phyloP scores from a whole-genome alignment of 35 echinoderm and acorn worm species.

The Heliocidaris tuberculata region DNA sequence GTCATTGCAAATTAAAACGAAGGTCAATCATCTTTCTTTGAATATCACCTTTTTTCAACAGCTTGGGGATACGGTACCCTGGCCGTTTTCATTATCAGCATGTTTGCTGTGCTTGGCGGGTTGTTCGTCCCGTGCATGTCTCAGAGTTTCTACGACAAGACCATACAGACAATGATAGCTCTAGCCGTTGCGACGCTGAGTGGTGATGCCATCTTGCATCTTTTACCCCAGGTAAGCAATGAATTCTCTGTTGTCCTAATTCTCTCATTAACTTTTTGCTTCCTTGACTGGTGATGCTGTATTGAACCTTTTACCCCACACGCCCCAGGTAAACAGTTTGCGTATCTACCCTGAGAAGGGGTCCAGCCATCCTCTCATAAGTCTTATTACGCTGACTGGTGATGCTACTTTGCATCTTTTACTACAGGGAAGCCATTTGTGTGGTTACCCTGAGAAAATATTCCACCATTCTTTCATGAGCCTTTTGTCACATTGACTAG shows the following conservation, averaged over 20 bases:
- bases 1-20: too few relatives aligned
- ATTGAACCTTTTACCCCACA: background rate
- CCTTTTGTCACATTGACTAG: background rate
- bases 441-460: background rate
- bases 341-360: too few relatives aligned
- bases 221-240: constrained; percentile 74
- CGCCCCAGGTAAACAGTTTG: background rate
- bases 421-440: too few relatives aligned
- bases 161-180: constrained; percentile 76
- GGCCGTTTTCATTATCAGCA: constrained; percentile 62
- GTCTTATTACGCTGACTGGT: too few relatives aligned
- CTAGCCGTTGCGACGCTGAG: constrained; percentile 72
- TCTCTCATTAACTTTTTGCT: too few relatives aligned
- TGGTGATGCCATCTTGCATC: constrained; percentile 80
- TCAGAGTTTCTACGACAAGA: constrained; percentile 42
- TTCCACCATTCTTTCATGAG: background rate
- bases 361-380: too few relatives aligned
- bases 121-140: constrained; percentile 69
- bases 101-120: constrained; percentile 50
- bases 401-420: too few relatives aligned
- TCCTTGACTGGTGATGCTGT: background rate
- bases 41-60: background rate
- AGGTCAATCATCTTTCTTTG: too few relatives aligned
- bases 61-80: constrained; percentile 63
- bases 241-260: too few relatives aligned